These are phyloP conservation scores for Embiotoca jacksoni DNA, from an alignment of 2,113 vertebrate species.

Conservation along the genomic window DNA sequence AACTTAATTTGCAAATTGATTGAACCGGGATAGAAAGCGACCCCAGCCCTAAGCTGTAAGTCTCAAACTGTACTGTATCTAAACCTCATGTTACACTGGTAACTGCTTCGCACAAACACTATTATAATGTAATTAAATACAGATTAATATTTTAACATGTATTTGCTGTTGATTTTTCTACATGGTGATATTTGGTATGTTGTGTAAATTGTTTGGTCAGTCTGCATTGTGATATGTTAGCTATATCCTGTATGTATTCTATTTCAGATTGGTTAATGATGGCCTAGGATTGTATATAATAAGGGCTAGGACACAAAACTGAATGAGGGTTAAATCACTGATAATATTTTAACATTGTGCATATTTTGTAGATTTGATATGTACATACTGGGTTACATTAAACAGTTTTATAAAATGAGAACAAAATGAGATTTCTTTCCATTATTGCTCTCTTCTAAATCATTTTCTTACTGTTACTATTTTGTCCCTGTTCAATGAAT, in stretches of 20 bases:
- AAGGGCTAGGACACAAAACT: slow-evolving; percentile 74
- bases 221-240: slow-evolving; percentile 65
- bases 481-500: not conserved
- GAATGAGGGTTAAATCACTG: slow-evolving; percentile 58
- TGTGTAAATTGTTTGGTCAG: slow-evolving; percentile 51
- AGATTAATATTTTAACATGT: slow-evolving; percentile 76
- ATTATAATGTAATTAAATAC: slow-evolving; percentile 64
- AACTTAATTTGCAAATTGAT: slow-evolving; percentile 60
- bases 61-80: slow-evolving; percentile 69
- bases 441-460: slow-evolving; percentile 1
- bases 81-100: slow-evolving; percentile 67
- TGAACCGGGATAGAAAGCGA: slow-evolving; percentile 43
- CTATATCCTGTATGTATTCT: slow-evolving; percentile 68
- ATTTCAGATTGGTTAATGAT: slow-evolving; percentile 69
- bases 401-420: slow-evolving; percentile 79
- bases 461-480: not conserved
- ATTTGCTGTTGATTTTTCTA: slow-evolving; percentile 61
- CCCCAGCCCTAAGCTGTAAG: slow-evolving; percentile 40
- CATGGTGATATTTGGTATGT: slow-evolving; percentile 57
- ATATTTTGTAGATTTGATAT: slow-evolving; percentile 87
- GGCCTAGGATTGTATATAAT: slow-evolving; percentile 70
- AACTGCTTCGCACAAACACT: slow-evolving; percentile 67
- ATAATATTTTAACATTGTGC: slow-evolving; percentile 82
- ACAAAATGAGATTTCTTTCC: slow-evolving; percentile 24
- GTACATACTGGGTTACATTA: slow-evolving; percentile 83